Evolutionary conservation across 2,113 vertebrate genomes (phyloP), one percentile per base, ranked within the genome.

Genomic region (Indicator indicator): DNA sequence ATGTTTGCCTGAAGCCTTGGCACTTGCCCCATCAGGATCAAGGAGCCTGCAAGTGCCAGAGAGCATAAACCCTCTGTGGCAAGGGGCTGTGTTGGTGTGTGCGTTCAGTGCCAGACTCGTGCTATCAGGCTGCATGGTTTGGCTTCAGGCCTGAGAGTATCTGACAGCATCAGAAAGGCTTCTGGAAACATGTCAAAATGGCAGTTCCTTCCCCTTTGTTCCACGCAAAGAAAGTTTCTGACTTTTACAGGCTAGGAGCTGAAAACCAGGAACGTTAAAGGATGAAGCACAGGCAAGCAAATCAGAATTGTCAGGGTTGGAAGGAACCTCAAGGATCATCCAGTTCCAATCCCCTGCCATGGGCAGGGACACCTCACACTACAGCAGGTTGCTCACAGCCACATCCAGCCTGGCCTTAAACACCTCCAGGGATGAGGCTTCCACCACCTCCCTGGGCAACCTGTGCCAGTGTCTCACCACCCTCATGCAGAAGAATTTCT

Each of bases 121-220:
- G 0, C 27, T 55, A 59, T 4, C 1, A 0, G 65, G 46, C 50
- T 50, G 16, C 9, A 9, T 11, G 27, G 5, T 21, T 52, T 9
- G 82, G 70, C 70, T 64, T 23, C 1, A 9, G 63, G 79, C 54
- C 73, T 12, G 26, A 21, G 5, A 38, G 62, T 24, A 21, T 3
- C 62, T 75, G 82, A 15, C 5, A 38, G 42, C 33, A 56, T 36
- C 78, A 32, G 55, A 44, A 28, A 2, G 44, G 44, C 84, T 83
- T 56, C 88, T 76, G 71, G 59, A 68, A 78, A 60, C 1, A 12
- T 2, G 2, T 44, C 60, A 38, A 48, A 46, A 21, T 5, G 1
- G 52, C 21, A 3, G 38, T 7, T 77, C 67, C 63, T 69, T 40
- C 30, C 55, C 46, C 50, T 68, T 36, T 12, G n/a, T 16, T 58